Evolutionary conservation across 2,888 invertebrate species (phyloP).

Genomic region (Drosophila flavopinicola): DNA sequence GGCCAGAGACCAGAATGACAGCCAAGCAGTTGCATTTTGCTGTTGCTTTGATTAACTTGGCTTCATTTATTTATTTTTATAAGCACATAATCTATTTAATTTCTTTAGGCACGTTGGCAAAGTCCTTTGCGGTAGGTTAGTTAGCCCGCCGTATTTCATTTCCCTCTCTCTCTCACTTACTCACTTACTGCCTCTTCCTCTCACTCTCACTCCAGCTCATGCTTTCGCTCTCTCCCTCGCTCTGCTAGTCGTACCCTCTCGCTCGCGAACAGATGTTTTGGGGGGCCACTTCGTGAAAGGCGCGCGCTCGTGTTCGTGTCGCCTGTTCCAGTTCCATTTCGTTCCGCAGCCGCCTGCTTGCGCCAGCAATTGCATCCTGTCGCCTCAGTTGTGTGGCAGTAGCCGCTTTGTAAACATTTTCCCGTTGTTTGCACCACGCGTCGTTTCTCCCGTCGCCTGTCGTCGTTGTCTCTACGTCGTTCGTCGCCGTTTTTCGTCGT

Average conservation of each 20-base stretch:
- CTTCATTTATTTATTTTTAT: constrained; percentile 35
- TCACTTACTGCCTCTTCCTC: not conserved
- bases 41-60: constrained; percentile 33
- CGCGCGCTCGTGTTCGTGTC: constrained; percentile 42
- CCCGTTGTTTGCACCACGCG: constrained; percentile 69
- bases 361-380: constrained; percentile 66
- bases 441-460: constrained; percentile 65
- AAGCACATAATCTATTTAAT: constrained; percentile 50
- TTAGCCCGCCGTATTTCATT: constrained; percentile 43
- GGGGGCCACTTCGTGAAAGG: constrained; percentile 34
- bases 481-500: constrained; percentile 64
- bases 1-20: constrained; percentile 1
- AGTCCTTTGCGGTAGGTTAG: constrained; percentile 72
- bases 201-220: not conserved
- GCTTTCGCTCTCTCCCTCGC: constrained; percentile 5
- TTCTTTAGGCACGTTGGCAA: constrained; percentile 38
- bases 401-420: constrained; percentile 79
- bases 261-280: constrained; percentile 54
- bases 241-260: constrained; percentile 25
- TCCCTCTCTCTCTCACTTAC: constrained; percentile 13
- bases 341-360: constrained; percentile 52
- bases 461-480: constrained; percentile 56
- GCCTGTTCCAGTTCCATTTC: constrained; percentile 63
- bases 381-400: constrained; percentile 76
- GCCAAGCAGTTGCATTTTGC: constrained; percentile 8